phyloP scores from a whole-genome alignment of 2,888 invertebrate species.

The Nezara viridula region DNA sequence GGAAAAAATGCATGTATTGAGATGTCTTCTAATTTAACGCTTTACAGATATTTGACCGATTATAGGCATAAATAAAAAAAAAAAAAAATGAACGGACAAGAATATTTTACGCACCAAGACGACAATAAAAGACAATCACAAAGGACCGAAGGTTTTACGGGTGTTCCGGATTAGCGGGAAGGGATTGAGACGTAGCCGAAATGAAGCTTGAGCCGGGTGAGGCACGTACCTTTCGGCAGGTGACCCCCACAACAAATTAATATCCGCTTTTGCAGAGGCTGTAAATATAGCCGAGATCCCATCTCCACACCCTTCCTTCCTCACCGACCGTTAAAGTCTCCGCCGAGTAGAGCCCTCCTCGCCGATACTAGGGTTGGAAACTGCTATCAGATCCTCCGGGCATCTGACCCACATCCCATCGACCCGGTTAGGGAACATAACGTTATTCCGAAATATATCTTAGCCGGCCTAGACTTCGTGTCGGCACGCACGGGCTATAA shows the following conservation, averaged over 20 bases:
- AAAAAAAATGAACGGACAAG: not conserved
- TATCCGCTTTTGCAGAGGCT: conserved; percentile 14
- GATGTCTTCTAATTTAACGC: conserved; percentile 19
- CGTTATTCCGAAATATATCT: conserved; percentile 31
- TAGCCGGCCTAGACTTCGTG: not conserved
- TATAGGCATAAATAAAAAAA: not conserved
- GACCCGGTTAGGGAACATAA: conserved; percentile 13
- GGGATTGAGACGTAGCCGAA: conserved; percentile 27
- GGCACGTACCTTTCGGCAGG: conserved; percentile 44
- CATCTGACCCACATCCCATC: conserved; percentile 49
- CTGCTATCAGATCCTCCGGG: conserved; percentile 33
- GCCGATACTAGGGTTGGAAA: conserved; percentile 30
- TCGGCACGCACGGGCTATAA: conserved; percentile 36
- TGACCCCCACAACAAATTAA: conserved; percentile 41
- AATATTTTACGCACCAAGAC: not conserved
- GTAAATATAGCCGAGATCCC: conserved; percentile 28
- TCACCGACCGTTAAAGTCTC: conserved; percentile 37
- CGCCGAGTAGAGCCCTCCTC: not conserved
- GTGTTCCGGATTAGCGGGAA: conserved; percentile 30
- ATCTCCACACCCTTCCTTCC: conserved; percentile 32
- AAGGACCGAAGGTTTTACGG: conserved; percentile 13
- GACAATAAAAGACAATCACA: conserved; percentile 7
- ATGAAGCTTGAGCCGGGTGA: conserved; percentile 46
- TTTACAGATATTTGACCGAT: not conserved
- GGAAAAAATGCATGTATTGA: not conserved